Conservation (phyloP, 2,888 invertebrate genomes). For the Pterobdella sp. region DNA sequence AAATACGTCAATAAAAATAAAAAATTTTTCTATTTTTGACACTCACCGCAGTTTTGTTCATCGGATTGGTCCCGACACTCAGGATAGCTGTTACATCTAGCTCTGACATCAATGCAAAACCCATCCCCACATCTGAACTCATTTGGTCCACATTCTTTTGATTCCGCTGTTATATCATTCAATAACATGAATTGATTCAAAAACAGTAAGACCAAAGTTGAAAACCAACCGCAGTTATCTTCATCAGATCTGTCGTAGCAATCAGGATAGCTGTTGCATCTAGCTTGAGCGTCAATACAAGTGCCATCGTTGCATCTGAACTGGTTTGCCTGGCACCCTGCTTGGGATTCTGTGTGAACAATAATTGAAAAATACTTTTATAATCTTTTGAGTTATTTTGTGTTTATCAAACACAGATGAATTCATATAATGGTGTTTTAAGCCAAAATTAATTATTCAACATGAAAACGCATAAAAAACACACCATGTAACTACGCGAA, state of each 20-base stretch:
- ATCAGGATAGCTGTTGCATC: constrained; percentile 78
- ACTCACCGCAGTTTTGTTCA: constrained; percentile 46
- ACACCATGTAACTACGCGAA: no score
- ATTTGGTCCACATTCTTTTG: no score
- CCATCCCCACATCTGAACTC: constrained; percentile 54
- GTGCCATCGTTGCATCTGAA: constrained; percentile 34
- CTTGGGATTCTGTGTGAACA: background rate
- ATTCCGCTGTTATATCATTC: no score
- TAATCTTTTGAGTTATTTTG: background rate
- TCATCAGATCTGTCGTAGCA: constrained; percentile 87
- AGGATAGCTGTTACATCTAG: constrained; percentile 53
- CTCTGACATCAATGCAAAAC: background rate
- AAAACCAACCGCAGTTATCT: constrained; percentile 59
- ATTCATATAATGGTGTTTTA: no score
- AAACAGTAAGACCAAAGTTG: background rate
- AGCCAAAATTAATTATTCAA: no score
- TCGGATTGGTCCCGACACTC: constrained; percentile 52
- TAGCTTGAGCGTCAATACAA: constrained; percentile 30
- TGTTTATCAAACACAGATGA: background rate
- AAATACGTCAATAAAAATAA: no score
- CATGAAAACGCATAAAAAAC: no score
- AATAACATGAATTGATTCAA: background rate
- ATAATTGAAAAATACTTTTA: background rate
- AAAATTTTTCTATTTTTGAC: background rate
- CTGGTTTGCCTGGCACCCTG: constrained; percentile 28